phyloP scores from a whole-genome alignment of 1,140 invertebrate genomes.

The Propsilocerus akamusi region DNA sequence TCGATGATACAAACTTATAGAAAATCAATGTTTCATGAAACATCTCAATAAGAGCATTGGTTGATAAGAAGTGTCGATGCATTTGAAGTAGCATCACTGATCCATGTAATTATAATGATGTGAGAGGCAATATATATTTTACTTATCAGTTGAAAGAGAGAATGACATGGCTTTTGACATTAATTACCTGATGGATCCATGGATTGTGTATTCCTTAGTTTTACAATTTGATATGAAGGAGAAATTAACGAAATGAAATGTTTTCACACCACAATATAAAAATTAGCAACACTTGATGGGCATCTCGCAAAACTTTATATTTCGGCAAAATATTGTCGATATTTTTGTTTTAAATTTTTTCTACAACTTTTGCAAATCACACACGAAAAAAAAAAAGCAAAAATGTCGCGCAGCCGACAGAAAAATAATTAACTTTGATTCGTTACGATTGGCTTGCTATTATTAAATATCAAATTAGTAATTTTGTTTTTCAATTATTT shows the following conservation, averaged over 20 bases:
- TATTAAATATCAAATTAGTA: constrained; percentile 1
- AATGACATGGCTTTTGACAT: too few species aligned
- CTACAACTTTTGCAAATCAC: too few species aligned
- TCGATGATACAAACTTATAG: too few species aligned
- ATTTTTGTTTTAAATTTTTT: too few species aligned
- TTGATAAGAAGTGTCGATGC: too few species aligned
- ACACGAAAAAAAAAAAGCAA: neutral
- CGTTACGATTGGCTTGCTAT: neutral
- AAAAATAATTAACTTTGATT: neutral
- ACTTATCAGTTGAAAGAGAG: too few species aligned
- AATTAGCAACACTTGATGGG: neutral
- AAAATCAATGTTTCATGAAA: too few species aligned
- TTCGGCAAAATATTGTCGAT: neutral
- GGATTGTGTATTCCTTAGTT: neutral
- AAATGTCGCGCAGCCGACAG: neutral
- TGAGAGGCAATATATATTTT: too few species aligned
- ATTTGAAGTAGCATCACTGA: neutral
- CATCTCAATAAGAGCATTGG: too few species aligned
- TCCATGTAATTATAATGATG: constrained; percentile 3
- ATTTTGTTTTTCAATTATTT: neutral
- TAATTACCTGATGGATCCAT: constrained; percentile 1
- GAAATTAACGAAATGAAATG: too few species aligned
- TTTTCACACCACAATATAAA: too few species aligned
- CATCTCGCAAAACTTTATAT: neutral
- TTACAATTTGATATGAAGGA: too few species aligned